These are phyloP conservation scores for Rhopalosiphum maidis DNA, from an alignment of 1,140 invertebrate species.

Conservation along the genomic window DNA sequence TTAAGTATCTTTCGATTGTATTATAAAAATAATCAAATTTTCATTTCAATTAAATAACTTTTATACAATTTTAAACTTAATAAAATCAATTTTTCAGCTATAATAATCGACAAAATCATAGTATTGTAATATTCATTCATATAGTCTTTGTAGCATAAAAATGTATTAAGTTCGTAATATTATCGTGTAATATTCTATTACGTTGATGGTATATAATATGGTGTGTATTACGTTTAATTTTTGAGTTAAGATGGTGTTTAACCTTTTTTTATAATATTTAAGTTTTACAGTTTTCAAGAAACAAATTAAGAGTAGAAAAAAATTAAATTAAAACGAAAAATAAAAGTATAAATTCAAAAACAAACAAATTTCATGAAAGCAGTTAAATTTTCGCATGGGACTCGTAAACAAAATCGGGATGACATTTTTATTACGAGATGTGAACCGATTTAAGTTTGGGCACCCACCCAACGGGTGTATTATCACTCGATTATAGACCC, in stretches of 20 bases:
- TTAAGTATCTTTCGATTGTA: neutral
- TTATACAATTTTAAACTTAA: neutral
- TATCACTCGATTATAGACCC: conserved; percentile 48
- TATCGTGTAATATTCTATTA: too few relatives aligned
- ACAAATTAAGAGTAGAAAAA: neutral
- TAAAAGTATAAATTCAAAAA: conserved; percentile 16
- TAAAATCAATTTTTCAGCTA: neutral
- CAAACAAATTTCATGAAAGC: neutral
- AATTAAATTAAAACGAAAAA: neutral
- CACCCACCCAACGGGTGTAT: conserved; percentile 47
- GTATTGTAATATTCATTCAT: neutral
- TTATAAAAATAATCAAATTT: neutral
- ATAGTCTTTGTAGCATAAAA: too few relatives aligned
- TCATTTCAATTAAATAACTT: too few relatives aligned
- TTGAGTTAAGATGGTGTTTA: neutral
- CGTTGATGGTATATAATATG: too few relatives aligned
- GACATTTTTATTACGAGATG: conserved; percentile 39
- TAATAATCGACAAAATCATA: neutral
- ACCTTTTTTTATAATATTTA: neutral
- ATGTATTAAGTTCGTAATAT: too few relatives aligned
- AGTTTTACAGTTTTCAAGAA: neutral
- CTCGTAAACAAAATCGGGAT: conserved; percentile 22
- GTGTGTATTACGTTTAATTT: neutral
- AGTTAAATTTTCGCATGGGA: neutral
- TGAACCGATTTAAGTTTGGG: conserved; percentile 39